Evolutionary conservation across 2,113 vertebrate species (phyloP).

Genomic region (Notarius lentiginosus): DNA sequence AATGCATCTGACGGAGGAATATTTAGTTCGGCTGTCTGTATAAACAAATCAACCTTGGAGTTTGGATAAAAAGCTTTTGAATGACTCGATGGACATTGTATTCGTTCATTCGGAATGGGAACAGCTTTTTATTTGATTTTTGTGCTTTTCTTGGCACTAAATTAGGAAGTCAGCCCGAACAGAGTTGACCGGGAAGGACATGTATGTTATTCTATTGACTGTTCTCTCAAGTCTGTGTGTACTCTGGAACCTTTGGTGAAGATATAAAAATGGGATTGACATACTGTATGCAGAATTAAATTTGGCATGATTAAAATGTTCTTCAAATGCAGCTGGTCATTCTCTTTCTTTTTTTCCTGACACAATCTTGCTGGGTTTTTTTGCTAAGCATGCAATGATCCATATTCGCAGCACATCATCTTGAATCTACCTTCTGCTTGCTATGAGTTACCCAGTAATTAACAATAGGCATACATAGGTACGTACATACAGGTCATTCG

Average conservation of each 20-base stretch:
- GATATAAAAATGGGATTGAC: background rate
- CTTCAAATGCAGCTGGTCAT: background rate
- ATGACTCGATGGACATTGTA: background rate
- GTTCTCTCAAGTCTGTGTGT: background rate
- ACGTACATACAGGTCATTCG: background rate
- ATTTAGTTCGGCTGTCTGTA: constrained; percentile 40
- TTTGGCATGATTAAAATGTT: background rate
- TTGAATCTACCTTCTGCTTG: background rate
- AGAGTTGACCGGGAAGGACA: background rate
- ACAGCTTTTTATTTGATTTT: background rate
- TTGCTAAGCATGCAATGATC: too few species aligned
- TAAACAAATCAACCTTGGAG: constrained; percentile 39
- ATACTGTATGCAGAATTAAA: background rate
- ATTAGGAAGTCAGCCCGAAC: background rate
- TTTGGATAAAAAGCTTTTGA: constrained; percentile 35
- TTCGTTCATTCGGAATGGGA: background rate
- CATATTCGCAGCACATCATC: too few species aligned
- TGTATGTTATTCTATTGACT: background rate
- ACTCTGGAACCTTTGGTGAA: background rate
- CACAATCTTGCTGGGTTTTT: too few species aligned
- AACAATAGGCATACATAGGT: background rate
- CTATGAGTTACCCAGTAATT: background rate
- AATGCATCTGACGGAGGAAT: constrained; percentile 38
- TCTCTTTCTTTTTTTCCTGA: too few species aligned
- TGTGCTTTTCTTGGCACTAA: background rate